These are phyloP conservation scores for Limonius californicus DNA, from an alignment of 1,140 invertebrate species.

Conservation along the genomic window DNA sequence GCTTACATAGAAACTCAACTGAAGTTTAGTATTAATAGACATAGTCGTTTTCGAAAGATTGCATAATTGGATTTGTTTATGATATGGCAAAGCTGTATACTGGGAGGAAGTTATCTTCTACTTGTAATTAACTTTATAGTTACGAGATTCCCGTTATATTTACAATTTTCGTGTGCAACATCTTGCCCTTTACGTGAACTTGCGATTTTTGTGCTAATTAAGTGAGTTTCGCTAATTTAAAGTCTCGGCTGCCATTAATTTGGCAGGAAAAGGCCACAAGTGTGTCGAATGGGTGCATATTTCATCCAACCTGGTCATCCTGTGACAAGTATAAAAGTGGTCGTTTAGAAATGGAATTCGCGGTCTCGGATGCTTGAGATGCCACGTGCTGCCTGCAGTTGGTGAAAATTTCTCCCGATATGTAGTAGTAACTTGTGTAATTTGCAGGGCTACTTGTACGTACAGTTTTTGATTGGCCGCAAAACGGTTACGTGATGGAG, in stretches of 20 bases:
- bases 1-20: too few species aligned
- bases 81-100: too few species aligned
- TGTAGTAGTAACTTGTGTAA: not conserved
- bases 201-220: slow-evolving; percentile 19
- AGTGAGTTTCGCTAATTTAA: slow-evolving; percentile 23
- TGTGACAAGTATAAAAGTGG: slow-evolving; percentile 20
- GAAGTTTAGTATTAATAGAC: too few species aligned
- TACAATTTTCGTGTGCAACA: not conserved
- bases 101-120: too few species aligned
- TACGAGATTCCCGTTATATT: not conserved
- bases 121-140: not conserved
- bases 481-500: too few species aligned
- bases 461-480: too few species aligned
- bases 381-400: slow-evolving; percentile 2
- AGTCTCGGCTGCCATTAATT: slow-evolving; percentile 24
- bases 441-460: too few species aligned
- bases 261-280: slow-evolving; percentile 3
- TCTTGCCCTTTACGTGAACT: not conserved
- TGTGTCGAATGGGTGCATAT: slow-evolving; percentile 22
- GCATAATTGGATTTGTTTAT: too few species aligned
- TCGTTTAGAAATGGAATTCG: slow-evolving; percentile 18
- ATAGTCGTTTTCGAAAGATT: too few species aligned
- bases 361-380: slow-evolving; percentile 17
- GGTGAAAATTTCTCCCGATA: not conserved
- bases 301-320: slow-evolving; percentile 16